A percentile compares a stretch with the other conserved stretches of the same genome.
Evolutionary conservation across 2,888 invertebrate species (phyloP).

Genomic region (Erynnis tages): DNA sequence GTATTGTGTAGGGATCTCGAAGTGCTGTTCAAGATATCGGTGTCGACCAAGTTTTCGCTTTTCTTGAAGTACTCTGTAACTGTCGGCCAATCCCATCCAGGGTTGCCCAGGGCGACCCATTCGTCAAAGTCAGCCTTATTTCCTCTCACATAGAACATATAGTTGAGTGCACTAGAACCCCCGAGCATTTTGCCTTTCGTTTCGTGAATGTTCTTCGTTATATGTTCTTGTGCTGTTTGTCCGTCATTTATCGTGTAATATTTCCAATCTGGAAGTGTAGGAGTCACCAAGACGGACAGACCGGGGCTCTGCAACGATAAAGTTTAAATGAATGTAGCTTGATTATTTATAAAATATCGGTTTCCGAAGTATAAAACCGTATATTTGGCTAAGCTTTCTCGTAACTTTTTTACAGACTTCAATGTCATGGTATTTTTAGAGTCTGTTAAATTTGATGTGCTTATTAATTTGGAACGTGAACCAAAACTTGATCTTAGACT

Average conservation of each 20-base stretch:
- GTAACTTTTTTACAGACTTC: too few species aligned
- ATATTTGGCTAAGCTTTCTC: too few species aligned
- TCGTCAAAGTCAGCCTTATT: constrained; percentile 82
- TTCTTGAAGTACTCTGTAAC: constrained; percentile 49
- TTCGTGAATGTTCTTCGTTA: constrained; percentile 44
- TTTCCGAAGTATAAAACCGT: too few species aligned
- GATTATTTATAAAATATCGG: too few species aligned
- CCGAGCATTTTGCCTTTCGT: constrained; percentile 85
- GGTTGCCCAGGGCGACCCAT: constrained; percentile 86
- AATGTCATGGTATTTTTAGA: too few species aligned
- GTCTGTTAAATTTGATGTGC: too few species aligned
- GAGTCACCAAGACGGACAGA: constrained; percentile 42
- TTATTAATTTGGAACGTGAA: too few species aligned
- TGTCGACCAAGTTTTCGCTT: constrained; percentile 43
- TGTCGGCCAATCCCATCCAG: constrained; percentile 50
- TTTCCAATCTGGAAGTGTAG: constrained; percentile 48
- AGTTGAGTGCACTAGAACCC: constrained; percentile 84
- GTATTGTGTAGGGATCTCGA: constrained; percentile 50
- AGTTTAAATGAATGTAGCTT: neutral
- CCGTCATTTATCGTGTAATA: constrained; percentile 47
- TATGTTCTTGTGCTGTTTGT: constrained; percentile 47
- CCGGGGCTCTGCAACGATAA: constrained; percentile 50
- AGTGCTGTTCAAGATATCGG: constrained; percentile 40
- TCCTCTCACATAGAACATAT: constrained; percentile 84
- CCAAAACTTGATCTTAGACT: too few species aligned